Conservation (phyloP, 1,140 invertebrate genomes). For the Ctenoplectra terminalis region DNA sequence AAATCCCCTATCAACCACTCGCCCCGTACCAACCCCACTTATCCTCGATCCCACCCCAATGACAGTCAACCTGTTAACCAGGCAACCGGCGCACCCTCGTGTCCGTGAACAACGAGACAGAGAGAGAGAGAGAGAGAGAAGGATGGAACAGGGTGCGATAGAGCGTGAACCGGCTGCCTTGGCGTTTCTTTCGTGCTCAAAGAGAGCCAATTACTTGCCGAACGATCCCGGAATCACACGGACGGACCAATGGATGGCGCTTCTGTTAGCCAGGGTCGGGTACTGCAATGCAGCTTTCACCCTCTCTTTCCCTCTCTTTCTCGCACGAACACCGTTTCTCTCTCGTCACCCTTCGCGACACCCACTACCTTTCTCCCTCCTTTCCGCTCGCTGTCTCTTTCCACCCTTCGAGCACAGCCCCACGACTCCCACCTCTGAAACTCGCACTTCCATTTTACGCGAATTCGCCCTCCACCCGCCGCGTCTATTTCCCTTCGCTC, state of each 20-base stretch:
- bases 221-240: slow-evolving; percentile 53
- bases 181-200: slow-evolving; percentile 42
- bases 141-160: slow-evolving; percentile 1
- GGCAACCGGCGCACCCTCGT: not conserved
- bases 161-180: not conserved
- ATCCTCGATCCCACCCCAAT: not conserved
- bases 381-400: not conserved
- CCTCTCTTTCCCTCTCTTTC: slow-evolving; percentile 51
- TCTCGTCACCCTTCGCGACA: not conserved
- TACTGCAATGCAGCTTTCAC: slow-evolving; percentile 70
- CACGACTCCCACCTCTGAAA: slow-evolving; percentile 18
- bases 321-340: not conserved
- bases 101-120: not conserved
- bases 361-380: not conserved
- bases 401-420: too few relatives aligned
- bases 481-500: slow-evolving; percentile 55
- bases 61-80: slow-evolving; percentile 21
- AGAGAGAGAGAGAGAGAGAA: too few relatives aligned
- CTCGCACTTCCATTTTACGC: slow-evolving; percentile 64
- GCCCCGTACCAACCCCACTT: not conserved
- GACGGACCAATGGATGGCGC: slow-evolving; percentile 59
- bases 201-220: slow-evolving; percentile 57
- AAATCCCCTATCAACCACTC: not conserved
- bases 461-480: slow-evolving; percentile 47
- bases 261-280: slow-evolving; percentile 60